Percentiles rank a stretch among this genome's conserved stretches.
These are phyloP conservation scores for Heterodera filipjevi DNA, from an alignment of 2,888 invertebrate species.

Conservation along the genomic window DNA sequence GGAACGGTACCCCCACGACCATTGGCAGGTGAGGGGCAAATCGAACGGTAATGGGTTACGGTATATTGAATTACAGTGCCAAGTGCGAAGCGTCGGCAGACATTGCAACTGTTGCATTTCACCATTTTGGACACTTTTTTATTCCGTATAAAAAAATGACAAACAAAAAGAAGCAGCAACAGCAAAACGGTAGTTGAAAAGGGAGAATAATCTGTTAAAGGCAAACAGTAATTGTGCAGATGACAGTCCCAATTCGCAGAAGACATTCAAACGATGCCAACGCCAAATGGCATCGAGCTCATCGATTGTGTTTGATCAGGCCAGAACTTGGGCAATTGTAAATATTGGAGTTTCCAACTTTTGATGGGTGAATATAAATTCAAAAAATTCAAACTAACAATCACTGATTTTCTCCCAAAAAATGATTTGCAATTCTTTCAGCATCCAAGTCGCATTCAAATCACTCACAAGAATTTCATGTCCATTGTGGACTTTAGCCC, in stretches of 20 bases:
- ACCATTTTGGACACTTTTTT: constrained; percentile 7
- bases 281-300: constrained; percentile 26
- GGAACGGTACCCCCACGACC: not conserved
- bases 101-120: not conserved
- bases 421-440: not conserved
- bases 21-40: too few species aligned
- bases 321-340: not conserved
- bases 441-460: constrained; percentile 25
- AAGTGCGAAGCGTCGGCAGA: not conserved
- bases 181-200: not conserved
- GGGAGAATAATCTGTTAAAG: not conserved
- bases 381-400: not conserved
- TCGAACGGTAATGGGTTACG: not conserved
- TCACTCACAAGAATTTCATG: constrained; percentile 28
- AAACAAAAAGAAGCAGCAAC: not conserved
- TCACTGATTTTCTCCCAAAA: not conserved
- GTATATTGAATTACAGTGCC: not conserved
- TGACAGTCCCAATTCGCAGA: not conserved
- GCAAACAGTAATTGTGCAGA: not conserved
- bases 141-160: not conserved
- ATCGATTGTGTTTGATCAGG: constrained; percentile 26
- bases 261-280: constrained; percentile 8
- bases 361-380: too few species aligned
- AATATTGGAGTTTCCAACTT: too few species aligned
- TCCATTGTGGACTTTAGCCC: constrained; percentile 27